Base-by-base conservation (phyloP, 2,888 invertebrate genomes). In the Epirrita christyi region DNA sequence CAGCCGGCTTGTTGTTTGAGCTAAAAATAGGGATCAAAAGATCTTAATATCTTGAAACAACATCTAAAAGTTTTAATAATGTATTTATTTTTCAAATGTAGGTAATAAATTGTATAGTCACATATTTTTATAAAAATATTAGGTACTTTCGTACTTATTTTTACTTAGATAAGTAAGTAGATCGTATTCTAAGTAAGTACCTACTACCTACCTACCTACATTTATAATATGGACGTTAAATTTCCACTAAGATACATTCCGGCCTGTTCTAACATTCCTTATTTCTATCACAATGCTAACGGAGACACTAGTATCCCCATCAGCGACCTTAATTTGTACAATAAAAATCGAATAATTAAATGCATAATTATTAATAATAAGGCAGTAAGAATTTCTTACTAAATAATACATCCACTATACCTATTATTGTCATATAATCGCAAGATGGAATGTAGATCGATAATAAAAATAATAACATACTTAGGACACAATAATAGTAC, bases 321-420 rank as follows among this genome's bases (percentile, higher is more conserved):
- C 85, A 81, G 83, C 78, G 70, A 80, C 82, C 85, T 86, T 86
- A 85, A 80, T 90, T 91, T 90, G 90, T 90, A 90, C 89, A 90
- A 80, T 78, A 81, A 68, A 79, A 75, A 70, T 78, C 78, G 84
- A 87, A 71, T 80, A 64, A 58, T 84, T 87, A 90, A 91, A 91
- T 90, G 90, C 90, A 85, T 76, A 57, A 57, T 53, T 48, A 61
- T 57, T 52, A 71, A 72, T 81, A 83, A 40, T 75, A 71, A 73
- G 78, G 78, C 80, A 78, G 76, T 76, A 73, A 68, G 47, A 55
- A 59, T 61, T 34, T 45, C 38, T 55, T 47, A 50, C 40, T 38
- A 41, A 53, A 11, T 36, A 36, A 38, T 14, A 38, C 10, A 36
- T 14, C 50, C 14, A 28, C 60, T 64, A 61, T 63, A 58, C 61